Percentiles rank a stretch among this genome's conserved stretches.
Conservation (phyloP, 1,140 invertebrate species). For the Hycleus phaleratus region DNA sequence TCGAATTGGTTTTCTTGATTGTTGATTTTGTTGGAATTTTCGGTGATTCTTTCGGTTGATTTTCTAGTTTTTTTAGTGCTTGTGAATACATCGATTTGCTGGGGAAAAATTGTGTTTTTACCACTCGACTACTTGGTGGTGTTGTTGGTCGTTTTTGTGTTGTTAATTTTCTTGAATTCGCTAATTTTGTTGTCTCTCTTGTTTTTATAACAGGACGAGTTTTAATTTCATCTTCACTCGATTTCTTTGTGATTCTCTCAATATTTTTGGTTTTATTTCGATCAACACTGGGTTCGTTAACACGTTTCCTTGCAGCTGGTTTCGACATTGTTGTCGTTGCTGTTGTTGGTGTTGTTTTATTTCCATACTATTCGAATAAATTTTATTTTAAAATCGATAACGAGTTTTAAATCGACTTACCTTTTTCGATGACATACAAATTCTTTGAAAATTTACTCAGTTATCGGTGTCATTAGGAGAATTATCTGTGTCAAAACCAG, state of each 20-base stretch:
- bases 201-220: background rate
- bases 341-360: background rate
- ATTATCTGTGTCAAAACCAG: slow-evolving; percentile 19
- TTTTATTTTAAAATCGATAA: background rate
- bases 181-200: background rate
- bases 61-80: slow-evolving; percentile 23
- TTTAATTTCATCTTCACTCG: background rate
- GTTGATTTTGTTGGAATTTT: slow-evolving; percentile 3
- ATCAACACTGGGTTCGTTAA: slow-evolving; percentile 1
- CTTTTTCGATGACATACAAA: slow-evolving; percentile 27
- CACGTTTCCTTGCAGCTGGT: background rate
- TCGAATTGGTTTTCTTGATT: background rate
- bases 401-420: slow-evolving; percentile 7
- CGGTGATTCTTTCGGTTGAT: background rate
- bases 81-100: slow-evolving; percentile 33
- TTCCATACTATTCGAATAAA: background rate
- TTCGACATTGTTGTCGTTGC: background rate
- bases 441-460: slow-evolving; percentile 8
- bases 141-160: slow-evolving; percentile 12
- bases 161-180: background rate
- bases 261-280: background rate
- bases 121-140: slow-evolving; percentile 22
- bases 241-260: background rate
- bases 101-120: slow-evolving; percentile 34
- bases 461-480: slow-evolving; percentile 4